Conservation (phyloP, 2,113 vertebrate genomes). For the Callipepla californica region DNA sequence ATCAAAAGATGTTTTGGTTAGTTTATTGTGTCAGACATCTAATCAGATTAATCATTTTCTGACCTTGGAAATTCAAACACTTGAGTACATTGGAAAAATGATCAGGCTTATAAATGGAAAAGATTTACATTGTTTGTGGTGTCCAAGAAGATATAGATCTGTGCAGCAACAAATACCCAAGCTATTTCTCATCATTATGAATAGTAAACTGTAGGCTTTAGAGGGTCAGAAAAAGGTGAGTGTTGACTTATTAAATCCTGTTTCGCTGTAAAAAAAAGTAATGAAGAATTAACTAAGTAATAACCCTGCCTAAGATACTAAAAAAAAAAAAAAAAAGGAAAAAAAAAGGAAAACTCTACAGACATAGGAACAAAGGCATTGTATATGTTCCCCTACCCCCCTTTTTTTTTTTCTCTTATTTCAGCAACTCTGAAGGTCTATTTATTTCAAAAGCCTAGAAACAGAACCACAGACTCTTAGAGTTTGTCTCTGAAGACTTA, state of each 20-base stretch:
- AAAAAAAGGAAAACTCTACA: fast-evolving
- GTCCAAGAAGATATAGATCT: slow-evolving; percentile 24
- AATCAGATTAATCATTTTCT: slow-evolving; percentile 67
- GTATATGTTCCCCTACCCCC: fast-evolving
- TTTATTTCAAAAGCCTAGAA: background rate
- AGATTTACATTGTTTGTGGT: slow-evolving; percentile 17
- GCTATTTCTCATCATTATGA: slow-evolving; percentile 13
- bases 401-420: background rate
- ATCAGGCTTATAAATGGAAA: slow-evolving; percentile 42
- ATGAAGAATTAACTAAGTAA: slow-evolving; percentile 22
- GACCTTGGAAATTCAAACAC: slow-evolving; percentile 53
- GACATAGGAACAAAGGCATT: background rate
- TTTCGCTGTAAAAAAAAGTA: slow-evolving; percentile 1
- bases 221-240: slow-evolving; percentile 23
- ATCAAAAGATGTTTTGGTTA: slow-evolving; percentile 57
- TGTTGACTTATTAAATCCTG: slow-evolving; percentile 15
- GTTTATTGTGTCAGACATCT: slow-evolving; percentile 60
- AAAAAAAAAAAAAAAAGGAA: background rate
- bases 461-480: background rate
- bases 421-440: background rate
- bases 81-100: slow-evolving; percentile 56
- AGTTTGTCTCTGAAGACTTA: background rate
- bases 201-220: slow-evolving; percentile 31
- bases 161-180: slow-evolving; percentile 12
- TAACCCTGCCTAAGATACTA: background rate